phyloP scores from a whole-genome alignment of 2,113 vertebrate species.

The Eleginops maclovinus region DNA sequence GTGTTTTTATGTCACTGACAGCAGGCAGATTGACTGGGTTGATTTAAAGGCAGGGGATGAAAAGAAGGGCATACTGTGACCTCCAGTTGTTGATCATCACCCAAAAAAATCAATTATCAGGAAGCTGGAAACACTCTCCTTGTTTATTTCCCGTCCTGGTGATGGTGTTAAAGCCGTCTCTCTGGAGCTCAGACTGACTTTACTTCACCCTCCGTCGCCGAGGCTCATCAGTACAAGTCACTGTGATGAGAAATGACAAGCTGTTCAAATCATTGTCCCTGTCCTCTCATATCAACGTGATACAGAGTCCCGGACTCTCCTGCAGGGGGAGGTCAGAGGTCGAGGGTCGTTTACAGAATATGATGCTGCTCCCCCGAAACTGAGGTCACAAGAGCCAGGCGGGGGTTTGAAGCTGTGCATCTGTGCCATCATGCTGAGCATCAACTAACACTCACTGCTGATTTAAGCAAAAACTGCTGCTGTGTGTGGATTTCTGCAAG shows the following conservation, averaged over 20 bases:
- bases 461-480: constrained; percentile 15
- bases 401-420: constrained; percentile 14
- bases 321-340: constrained; percentile 49
- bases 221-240: constrained; percentile 50
- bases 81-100: constrained; percentile 60
- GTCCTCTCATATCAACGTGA: constrained; percentile 62
- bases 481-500: neutral
- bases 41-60: constrained; percentile 53
- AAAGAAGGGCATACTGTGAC: constrained; percentile 59
- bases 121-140: constrained; percentile 14
- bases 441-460: constrained; percentile 23
- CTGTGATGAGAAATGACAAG: constrained; percentile 67
- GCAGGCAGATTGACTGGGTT: constrained; percentile 34
- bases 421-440: constrained; percentile 9
- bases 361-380: constrained; percentile 17
- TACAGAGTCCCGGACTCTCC: neutral
- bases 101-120: constrained; percentile 28
- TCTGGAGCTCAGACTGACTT: neutral
- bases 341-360: constrained; percentile 54
- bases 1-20: constrained; percentile 33
- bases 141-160: neutral
- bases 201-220: no score
- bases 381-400: constrained; percentile 17
- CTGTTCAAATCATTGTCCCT: constrained; percentile 66
- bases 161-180: neutral